Evolutionary conservation across 2,113 vertebrate genomes (phyloP).

Genomic region (Dromiciops gliroides): DNA sequence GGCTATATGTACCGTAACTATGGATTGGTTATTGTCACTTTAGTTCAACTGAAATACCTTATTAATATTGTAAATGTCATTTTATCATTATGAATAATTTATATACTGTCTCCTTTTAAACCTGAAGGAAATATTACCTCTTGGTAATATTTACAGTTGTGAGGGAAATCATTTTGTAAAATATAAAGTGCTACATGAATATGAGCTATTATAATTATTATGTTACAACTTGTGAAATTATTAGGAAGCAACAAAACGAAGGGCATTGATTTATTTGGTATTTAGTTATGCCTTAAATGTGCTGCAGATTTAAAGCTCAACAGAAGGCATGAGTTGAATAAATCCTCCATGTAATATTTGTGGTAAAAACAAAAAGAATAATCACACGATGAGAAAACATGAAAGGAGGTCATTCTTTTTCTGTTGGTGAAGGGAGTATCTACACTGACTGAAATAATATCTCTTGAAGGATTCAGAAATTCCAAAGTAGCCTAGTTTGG

Average conservation of each 20-base stretch:
- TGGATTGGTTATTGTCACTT: neutral
- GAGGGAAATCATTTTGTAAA: neutral
- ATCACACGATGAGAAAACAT: neutral
- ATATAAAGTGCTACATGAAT: neutral
- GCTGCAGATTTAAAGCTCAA: neutral
- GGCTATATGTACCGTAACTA: neutral
- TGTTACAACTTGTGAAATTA: neutral
- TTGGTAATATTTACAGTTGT: neutral
- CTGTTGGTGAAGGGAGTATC: neutral
- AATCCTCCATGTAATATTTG: neutral
- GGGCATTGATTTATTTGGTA: neutral
- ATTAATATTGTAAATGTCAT: neutral
- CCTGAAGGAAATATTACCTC: neutral
- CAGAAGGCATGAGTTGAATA: neutral
- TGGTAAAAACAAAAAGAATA: neutral
- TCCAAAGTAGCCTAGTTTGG: neutral
- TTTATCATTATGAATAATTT: neutral
- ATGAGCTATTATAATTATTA: neutral
- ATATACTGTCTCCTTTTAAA: neutral
- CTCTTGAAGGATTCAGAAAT: neutral
- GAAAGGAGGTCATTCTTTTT: neutral
- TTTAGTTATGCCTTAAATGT: neutral
- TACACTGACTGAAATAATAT: neutral
- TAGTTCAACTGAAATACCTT: neutral
- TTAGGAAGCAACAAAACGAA: neutral